Base-by-base conservation (phyloP, 2,888 invertebrate genomes). In the Macrophya alboannulata region DNA sequence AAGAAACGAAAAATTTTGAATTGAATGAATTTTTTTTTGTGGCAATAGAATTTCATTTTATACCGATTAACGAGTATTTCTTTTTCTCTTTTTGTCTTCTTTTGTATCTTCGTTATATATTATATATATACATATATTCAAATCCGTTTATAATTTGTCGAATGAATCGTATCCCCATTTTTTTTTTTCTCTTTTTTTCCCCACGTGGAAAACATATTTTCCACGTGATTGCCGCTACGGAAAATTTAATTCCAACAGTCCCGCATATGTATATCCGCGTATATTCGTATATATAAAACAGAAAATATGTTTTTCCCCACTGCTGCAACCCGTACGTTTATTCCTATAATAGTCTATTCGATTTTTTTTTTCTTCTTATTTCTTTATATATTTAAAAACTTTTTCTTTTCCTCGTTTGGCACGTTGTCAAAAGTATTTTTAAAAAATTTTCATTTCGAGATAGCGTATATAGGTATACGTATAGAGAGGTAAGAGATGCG, bases 341-440 rank as follows among this genome's bases (percentile, higher is more conserved):
- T n/a, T n/a, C n/a, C 55, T 55, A 55, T n/a, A 55, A 55, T n/a
- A 55, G 55, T 17, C n/a, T 55, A n/a, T 55, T 55, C 6, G n/a
- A 55, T 55, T 55, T 55, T 55, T 8, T n/a, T 1, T 31, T 31
- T 31, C 3, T 31, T 31, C 3, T 31, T 31, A 2, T 31, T 31
- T 31, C 3, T 31, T 31, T 31, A 3, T 31, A 31, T 31, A n/a
- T 55, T 55, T 55, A 55, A 55, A 43, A 6, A 55, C 12, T n/a
- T n/a, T n/a, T n/a, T n/a, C n/a, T 55, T 55, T 55, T 55, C n/a
- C 55, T n/a, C n/a, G 8, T 55, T n/a, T 55, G 55, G 55, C 55
- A 55, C 55, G 55, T 55, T n/a, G 55, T 55, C 55, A 55, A 55
- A 55, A 55, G 55, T 55, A 55, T 55, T 55, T 55, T 55, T 55